phyloP scores from a whole-genome alignment of 2,113 vertebrate species.

The Cairina moschata region DNA sequence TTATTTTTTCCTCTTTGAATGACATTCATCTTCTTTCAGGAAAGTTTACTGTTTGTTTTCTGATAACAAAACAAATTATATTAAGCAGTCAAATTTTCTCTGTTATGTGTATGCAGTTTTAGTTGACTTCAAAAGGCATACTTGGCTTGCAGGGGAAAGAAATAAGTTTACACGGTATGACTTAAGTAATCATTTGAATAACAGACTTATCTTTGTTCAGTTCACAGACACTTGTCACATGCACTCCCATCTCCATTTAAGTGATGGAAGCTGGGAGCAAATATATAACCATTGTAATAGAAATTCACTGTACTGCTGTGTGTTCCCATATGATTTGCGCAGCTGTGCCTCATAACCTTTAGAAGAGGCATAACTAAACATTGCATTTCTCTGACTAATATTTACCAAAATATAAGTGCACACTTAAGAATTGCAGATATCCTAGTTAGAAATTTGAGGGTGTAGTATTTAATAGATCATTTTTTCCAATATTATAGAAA shows the following conservation, averaged over 20 bases:
- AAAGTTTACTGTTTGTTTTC: not conserved
- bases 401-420: slow-evolving; percentile 4
- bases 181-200: not conserved
- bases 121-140: not conserved
- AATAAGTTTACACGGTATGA: not conserved
- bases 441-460: not conserved
- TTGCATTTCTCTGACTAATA: slow-evolving; percentile 31
- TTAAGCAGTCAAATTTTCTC: not conserved
- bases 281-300: not conserved
- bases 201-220: not conserved
- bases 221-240: not conserved
- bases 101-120: not conserved
- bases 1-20: not conserved
- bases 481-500: not conserved
- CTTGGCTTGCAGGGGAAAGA: not conserved
- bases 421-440: not conserved
- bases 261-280: not conserved
- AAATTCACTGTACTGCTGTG: not conserved
- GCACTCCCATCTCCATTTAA: not conserved
- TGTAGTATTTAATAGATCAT: not conserved
- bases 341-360: slow-evolving; percentile 54
- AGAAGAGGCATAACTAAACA: not conserved
- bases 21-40: not conserved
- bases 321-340: slow-evolving; percentile 33
- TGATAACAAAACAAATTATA: not conserved